Evolutionary conservation across 1,140 invertebrate genomes (phyloP).

Genomic region (Holcopasites calliopsidis): DNA sequence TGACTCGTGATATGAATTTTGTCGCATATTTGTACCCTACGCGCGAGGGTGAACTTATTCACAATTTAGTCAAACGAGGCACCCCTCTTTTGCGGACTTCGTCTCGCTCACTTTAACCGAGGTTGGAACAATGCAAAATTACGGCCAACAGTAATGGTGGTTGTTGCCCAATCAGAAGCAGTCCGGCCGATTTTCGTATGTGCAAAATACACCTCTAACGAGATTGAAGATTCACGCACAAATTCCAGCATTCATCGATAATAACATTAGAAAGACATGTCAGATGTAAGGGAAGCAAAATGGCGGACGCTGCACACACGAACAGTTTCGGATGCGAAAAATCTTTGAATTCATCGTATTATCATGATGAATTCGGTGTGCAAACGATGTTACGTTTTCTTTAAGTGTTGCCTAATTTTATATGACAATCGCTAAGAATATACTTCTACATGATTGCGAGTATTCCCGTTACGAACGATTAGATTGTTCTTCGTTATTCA

Average conservation of each 20-base stretch:
- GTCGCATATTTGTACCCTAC: conserved; percentile 28
- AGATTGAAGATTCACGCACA: conserved; percentile 43
- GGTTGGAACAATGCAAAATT: conserved; percentile 54
- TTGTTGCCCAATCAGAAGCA: conserved; percentile 32
- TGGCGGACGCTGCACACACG: conserved; percentile 63
- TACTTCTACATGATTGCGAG: not conserved
- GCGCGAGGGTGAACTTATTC: conserved; percentile 15
- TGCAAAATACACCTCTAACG: conserved; percentile 38
- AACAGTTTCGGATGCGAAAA: conserved; percentile 47
- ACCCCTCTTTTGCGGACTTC: conserved; percentile 28
- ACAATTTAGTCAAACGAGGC: conserved; percentile 21
- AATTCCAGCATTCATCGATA: conserved; percentile 72
- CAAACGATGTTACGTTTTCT: conserved; percentile 3
- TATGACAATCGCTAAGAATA: conserved; percentile 4
- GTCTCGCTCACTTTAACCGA: conserved; percentile 42
- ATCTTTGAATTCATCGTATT: conserved; percentile 47
- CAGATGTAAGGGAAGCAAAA: conserved; percentile 70
- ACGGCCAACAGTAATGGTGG: conserved; percentile 38
- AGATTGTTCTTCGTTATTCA: conserved; percentile 5
- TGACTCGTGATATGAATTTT: not conserved
- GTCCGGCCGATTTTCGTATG: conserved; percentile 19
- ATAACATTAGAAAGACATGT: conserved; percentile 78
- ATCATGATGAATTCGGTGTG: conserved; percentile 17
- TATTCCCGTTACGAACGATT: not conserved
- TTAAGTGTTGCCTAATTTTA: conserved; percentile 28